These are phyloP conservation scores for Eurystomus gularis DNA, from an alignment of 2,113 vertebrate genomes.

Conservation along the genomic window DNA sequence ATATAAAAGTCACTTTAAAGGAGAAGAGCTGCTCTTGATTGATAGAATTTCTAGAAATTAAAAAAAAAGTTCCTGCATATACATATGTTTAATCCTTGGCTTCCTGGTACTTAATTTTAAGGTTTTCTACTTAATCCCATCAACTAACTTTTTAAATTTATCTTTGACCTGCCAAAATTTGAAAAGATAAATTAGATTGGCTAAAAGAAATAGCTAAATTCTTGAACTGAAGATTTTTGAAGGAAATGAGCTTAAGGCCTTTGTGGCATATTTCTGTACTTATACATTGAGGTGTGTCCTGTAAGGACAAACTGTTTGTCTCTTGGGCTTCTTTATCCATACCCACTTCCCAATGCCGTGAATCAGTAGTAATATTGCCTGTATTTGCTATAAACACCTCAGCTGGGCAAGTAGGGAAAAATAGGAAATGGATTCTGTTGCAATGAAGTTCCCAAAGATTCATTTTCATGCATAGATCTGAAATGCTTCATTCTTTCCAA, in stretches of 20 bases:
- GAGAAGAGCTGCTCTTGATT: not conserved
- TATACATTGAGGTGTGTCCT: slow-evolving; percentile 38
- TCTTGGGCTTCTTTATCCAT: not conserved
- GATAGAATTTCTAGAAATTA: not conserved
- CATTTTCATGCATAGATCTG: slow-evolving; percentile 62
- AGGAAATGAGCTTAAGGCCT: not conserved
- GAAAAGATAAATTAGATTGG: not conserved
- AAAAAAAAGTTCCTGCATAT: not conserved
- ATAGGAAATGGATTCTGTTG: not conserved
- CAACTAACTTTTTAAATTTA: not conserved
- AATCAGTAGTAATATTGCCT: not conserved
- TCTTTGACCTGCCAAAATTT: not conserved
- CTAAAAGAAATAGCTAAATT: not conserved
- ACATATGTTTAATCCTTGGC: not conserved
- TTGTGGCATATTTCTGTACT: not conserved
- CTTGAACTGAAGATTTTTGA: slow-evolving; percentile 7
- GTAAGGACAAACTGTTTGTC: slow-evolving; percentile 41
- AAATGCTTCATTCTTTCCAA: slow-evolving; percentile 53
- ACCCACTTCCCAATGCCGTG: slow-evolving; percentile 5
- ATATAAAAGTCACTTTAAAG: not conserved
- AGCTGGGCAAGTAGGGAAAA: not conserved
- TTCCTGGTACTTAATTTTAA: not conserved
- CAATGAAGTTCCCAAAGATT: slow-evolving; percentile 30
- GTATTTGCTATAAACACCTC: slow-evolving; percentile 38
- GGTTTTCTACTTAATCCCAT: not conserved